A percentile compares a stretch with the other conserved stretches of the same genome.
Evolutionary conservation across 1,140 invertebrate genomes (phyloP).

Genomic region (Macrosteles quadrilineatus): DNA sequence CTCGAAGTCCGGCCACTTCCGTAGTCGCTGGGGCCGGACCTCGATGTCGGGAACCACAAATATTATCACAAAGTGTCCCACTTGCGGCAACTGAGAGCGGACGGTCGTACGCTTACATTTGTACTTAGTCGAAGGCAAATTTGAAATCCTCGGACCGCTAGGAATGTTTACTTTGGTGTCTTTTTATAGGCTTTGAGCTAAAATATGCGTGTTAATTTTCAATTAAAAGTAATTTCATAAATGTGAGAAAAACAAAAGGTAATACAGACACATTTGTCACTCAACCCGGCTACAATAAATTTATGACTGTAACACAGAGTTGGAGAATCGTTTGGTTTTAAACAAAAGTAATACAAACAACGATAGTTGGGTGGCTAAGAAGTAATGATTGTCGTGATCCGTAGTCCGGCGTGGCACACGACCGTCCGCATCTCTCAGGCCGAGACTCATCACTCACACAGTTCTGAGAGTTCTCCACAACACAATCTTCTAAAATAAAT

Average conservation of each 20-base stretch:
- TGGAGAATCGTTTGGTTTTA: too few relatives aligned
- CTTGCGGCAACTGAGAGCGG: neutral
- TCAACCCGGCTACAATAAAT: too few relatives aligned
- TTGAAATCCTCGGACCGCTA: neutral
- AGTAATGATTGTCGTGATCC: neutral
- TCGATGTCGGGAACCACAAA: slow-evolving; percentile 19
- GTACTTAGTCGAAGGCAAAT: slow-evolving; percentile 2
- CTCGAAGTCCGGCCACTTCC: slow-evolving; percentile 4
- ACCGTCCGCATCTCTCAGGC: neutral
- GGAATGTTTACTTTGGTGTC: slow-evolving; percentile 11
- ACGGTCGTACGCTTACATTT: slow-evolving; percentile 1
- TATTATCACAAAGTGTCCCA: slow-evolving; percentile 24
- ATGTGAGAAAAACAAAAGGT: too few relatives aligned
- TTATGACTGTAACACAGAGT: too few relatives aligned
- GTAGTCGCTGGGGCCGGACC: neutral
- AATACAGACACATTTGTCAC: too few relatives aligned
- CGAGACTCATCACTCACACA: neutral
- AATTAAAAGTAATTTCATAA: too few relatives aligned
- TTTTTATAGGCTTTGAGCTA: neutral
- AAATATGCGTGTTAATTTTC: neutral
- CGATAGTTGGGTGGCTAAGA: too few relatives aligned
- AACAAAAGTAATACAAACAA: too few relatives aligned
- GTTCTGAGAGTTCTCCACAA: slow-evolving; percentile 10
- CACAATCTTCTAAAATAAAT: slow-evolving; percentile 17
- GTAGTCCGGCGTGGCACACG: neutral